A percentile compares a stretch with the other conserved stretches of the same genome.
phyloP scores from a whole-genome alignment of 2,113 vertebrate genomes.

The Cheirogaleus medius region DNA sequence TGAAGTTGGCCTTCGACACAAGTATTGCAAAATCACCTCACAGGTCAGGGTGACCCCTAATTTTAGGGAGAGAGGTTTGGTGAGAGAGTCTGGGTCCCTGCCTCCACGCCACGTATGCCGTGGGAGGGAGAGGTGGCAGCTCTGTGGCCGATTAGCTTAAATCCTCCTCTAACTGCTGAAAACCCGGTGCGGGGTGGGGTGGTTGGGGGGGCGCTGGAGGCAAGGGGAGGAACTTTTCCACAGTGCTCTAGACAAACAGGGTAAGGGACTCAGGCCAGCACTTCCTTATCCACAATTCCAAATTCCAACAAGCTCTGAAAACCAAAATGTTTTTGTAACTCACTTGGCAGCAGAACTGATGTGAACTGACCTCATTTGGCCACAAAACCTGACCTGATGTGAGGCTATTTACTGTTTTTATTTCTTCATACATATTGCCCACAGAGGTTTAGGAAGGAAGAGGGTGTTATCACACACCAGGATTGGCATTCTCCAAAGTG shows the following conservation, averaged over 20 bases:
- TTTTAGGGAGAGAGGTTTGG: neutral
- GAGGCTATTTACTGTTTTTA: neutral
- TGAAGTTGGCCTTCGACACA: neutral
- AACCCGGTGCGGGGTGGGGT: neutral
- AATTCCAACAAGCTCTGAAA: neutral
- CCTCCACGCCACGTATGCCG: neutral
- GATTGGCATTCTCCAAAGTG: neutral
- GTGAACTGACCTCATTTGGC: neutral
- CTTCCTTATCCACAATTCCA: neutral
- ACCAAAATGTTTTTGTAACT: neutral
- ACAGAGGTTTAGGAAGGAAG: neutral
- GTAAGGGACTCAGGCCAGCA: neutral
- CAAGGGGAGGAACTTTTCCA: neutral
- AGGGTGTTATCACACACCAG: fast-evolving
- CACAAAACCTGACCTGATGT: neutral
- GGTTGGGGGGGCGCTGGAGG: neutral
- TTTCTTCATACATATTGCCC: neutral
- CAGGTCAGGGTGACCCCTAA: neutral
- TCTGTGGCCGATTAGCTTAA: neutral
- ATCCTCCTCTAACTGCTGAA: neutral
- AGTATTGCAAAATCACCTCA: neutral
- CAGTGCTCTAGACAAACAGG: neutral
- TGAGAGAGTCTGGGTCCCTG: neutral
- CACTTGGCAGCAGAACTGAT: neutral
- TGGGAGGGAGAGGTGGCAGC: neutral